These are phyloP conservation scores for Aspidoscelis tigris DNA, from an alignment of 2,113 vertebrate genomes.

Conservation along the genomic window DNA sequence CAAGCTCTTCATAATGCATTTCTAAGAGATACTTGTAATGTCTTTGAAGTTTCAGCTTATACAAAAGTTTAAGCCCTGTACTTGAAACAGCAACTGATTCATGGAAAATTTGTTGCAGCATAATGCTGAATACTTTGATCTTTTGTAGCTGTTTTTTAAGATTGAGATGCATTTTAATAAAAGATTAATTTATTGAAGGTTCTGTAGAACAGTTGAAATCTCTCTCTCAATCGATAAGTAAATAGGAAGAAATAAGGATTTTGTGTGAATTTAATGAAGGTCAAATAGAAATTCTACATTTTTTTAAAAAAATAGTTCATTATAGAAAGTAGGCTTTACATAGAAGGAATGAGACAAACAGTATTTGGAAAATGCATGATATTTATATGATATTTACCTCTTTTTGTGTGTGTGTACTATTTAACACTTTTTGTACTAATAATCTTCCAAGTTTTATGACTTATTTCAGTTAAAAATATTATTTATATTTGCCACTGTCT, in stretches of 20 bases:
- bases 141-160: slow-evolving; percentile 57
- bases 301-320: not conserved
- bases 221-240: not conserved
- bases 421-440: too few species aligned
- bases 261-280: slow-evolving; percentile 5
- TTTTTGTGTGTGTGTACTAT: too few species aligned
- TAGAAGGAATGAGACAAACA: not conserved
- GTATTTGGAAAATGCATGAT: not conserved
- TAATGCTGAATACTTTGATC: slow-evolving; percentile 61
- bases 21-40: slow-evolving; percentile 48
- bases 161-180: slow-evolving; percentile 27
- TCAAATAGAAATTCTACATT: not conserved
- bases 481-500: too few species aligned
- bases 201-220: not conserved
- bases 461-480: not conserved
- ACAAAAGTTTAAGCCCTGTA: slow-evolving; percentile 55
- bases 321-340: not conserved
- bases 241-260: not conserved
- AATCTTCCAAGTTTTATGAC: too few species aligned
- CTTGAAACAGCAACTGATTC: slow-evolving; percentile 56
- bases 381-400: too few species aligned
- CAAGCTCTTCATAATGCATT: slow-evolving; percentile 23
- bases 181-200: slow-evolving; percentile 26
- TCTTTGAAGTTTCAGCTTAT: slow-evolving; percentile 64
- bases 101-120: slow-evolving; percentile 40